These are phyloP conservation scores for Dryococelus australis DNA, from an alignment of 2,888 invertebrate species.

Conservation along the genomic window DNA sequence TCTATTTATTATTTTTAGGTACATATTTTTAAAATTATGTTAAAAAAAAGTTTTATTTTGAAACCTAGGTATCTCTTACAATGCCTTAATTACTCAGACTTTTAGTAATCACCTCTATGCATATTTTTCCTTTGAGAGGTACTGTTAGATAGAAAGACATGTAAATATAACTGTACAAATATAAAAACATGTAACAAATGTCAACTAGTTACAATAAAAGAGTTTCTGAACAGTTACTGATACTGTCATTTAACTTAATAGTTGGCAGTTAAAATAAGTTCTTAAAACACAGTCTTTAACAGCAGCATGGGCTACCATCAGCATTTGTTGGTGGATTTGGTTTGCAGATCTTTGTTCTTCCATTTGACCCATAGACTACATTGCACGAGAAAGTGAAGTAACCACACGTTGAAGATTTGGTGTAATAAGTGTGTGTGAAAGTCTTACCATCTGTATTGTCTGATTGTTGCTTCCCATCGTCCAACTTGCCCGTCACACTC, in stretches of 20 bases:
- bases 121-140: background rate
- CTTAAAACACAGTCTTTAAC: slow-evolving; percentile 36
- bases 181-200: slow-evolving; percentile 1
- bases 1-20: background rate
- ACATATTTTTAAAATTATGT: background rate
- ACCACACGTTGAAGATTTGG: slow-evolving; percentile 86
- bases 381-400: slow-evolving; percentile 88
- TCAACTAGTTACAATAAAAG: background rate
- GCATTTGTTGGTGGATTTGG: slow-evolving; percentile 81
- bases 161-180: background rate
- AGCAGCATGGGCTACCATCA: slow-evolving; percentile 68
- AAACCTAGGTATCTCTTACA: background rate
- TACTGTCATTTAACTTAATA: background rate
- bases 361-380: slow-evolving; percentile 77
- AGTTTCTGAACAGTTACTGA: background rate
- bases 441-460: slow-evolving; percentile 65
- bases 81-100: background rate
- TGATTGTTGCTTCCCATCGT: slow-evolving; percentile 62
- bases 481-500: slow-evolving; percentile 78
- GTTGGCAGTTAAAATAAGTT: background rate
- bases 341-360: slow-evolving; percentile 80
- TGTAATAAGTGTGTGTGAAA: slow-evolving; percentile 80
- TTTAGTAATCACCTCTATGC: background rate
- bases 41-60: background rate
- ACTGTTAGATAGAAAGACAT: background rate